Base-by-base conservation (phyloP, 2,113 vertebrate species). In the Pseudonaja textilis region DNA sequence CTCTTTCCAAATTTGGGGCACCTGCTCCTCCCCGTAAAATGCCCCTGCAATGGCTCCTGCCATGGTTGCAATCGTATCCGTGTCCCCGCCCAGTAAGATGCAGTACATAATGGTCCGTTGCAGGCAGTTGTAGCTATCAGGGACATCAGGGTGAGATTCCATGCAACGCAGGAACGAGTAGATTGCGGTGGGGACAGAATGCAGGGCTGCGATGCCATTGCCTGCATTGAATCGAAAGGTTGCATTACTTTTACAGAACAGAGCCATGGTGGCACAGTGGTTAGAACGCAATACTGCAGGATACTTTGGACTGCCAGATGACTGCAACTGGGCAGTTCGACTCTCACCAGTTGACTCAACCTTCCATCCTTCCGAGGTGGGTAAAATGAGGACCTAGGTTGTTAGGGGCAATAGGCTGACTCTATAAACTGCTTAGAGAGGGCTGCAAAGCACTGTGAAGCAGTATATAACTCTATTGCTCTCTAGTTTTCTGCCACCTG, bases 41-140 rank as follows among this genome's bases (percentile, higher is more conserved):
- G 99, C 99, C 1, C 99, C 99, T 0, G 99, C 99, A 7, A 99
- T 99, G 94, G 99, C 99, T 91, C 99, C 99, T 0, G 99, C 99
- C 99, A 99, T 99, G 96, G 99, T 99, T 88, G 99, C 99, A 61
- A 99, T 99, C 96, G 99, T 99, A 97, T 99, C 99, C 1, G 99
- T 99, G 98, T 99, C 99, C n/a, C 99, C 99, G 3, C 99, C 99
- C 91, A 99, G 97, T 0, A 98, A 99, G 96, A 99, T 97, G 94
- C 98, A 99, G 97, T 98, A 99, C 54, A 98, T 98, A 93, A 99
- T 97, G 93, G 99, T 99, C 97, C 99, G 98, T 95, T 99, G 98
- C 95, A 99, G 96, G 93, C 95, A 98, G 3, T 98, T 98, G 92
- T 98, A 99, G 89, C 92, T 96, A 3, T 98, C 97, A 3, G 99